Conservation (phyloP, 2,888 invertebrate species). For the Calameuta filiformis region DNA sequence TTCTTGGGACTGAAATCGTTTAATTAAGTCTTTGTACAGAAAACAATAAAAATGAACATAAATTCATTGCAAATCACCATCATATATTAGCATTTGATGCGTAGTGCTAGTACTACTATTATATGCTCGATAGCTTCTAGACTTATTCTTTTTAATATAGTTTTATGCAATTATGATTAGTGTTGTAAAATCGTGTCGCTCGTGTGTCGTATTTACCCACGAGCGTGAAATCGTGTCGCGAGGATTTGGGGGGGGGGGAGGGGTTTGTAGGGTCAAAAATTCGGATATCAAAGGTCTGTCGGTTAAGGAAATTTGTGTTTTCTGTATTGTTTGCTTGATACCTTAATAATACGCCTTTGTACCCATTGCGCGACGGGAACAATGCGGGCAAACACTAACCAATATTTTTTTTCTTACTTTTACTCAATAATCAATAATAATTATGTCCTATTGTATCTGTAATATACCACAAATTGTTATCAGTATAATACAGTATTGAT, state of each 20-base stretch:
- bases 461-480: constrained; percentile 60
- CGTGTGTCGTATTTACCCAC: constrained; percentile 34
- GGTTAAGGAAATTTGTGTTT: constrained; percentile 3
- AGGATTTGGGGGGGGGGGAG: constrained; percentile 2
- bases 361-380: constrained; percentile 32
- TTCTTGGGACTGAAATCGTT: constrained; percentile 57
- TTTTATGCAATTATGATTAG: constrained; percentile 50
- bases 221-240: constrained; percentile 25
- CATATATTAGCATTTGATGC: constrained; percentile 61
- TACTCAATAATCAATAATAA: constrained; percentile 52
- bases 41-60: constrained; percentile 61
- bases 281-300: no score
- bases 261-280: neutral
- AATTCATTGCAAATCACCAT: constrained; percentile 61
- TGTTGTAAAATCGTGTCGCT: constrained; percentile 46
- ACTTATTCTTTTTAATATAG: constrained; percentile 49
- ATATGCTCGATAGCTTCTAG: constrained; percentile 59
- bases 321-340: constrained; percentile 27
- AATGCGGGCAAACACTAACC: constrained; percentile 37
- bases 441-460: constrained; percentile 38
- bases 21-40: constrained; percentile 63
- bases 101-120: constrained; percentile 57
- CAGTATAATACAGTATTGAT: constrained; percentile 64
- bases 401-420: constrained; percentile 38
- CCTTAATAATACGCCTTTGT: constrained; percentile 30